Conservation (phyloP, 53 echinoderm and acorn worm species). For the Paracentrotus lividus region DNA sequence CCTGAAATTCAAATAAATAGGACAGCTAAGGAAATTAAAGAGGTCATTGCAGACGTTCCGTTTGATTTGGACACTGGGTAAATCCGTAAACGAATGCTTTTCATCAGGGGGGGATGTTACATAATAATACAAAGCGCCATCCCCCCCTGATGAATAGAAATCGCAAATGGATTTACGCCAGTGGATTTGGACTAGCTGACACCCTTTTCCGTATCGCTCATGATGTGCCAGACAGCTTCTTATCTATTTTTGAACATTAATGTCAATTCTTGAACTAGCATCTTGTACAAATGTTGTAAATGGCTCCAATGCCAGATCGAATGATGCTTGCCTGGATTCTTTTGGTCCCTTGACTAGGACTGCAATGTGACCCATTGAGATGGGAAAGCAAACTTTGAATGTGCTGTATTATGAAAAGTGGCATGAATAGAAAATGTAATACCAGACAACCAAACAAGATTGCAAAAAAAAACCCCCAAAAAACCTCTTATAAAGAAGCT, state of each 20-base stretch:
- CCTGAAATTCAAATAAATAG: slow-evolving; percentile 35
- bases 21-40: slow-evolving; percentile 54
- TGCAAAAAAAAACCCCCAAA: too few relatives aligned
- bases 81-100: too few relatives aligned
- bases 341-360: too few relatives aligned
- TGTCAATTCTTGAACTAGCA: not conserved
- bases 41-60: slow-evolving; percentile 34
- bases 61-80: too few relatives aligned
- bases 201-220: not conserved
- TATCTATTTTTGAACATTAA: slow-evolving; percentile 10
- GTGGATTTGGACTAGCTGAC: slow-evolving; percentile 32
- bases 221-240: slow-evolving; percentile 18
- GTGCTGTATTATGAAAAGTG: not conserved
- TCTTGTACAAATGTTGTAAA: not conserved
- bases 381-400: not conserved
- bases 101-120: too few relatives aligned
- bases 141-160: too few relatives aligned
- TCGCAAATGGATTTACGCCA: too few relatives aligned
- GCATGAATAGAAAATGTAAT: not conserved
- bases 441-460: not conserved
- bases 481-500: too few relatives aligned
- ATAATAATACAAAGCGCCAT: too few relatives aligned
- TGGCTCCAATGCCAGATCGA: not conserved
- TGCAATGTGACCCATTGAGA: not conserved
- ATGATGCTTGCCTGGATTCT: not conserved